A percentile compares a stretch with the other conserved stretches of the same genome.
These are phyloP conservation scores for Paedocypris sp. DNA, from an alignment of 2,113 vertebrate species.

Conservation along the genomic window DNA sequence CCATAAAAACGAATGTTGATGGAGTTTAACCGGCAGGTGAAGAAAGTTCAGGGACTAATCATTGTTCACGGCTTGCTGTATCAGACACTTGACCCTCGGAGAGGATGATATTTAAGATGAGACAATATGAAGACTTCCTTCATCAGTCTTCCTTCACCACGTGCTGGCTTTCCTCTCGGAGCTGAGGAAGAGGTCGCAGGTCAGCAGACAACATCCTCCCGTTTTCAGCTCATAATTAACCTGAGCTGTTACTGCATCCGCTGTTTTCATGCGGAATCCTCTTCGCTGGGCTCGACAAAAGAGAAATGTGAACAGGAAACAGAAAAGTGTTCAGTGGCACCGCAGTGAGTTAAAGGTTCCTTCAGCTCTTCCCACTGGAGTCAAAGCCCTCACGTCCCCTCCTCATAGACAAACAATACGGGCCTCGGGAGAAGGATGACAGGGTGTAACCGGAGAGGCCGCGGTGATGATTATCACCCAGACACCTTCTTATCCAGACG, in stretches of 20 bases:
- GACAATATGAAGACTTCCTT: constrained; percentile 25
- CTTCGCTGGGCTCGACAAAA: constrained; percentile 42
- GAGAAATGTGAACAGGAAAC: constrained; percentile 54
- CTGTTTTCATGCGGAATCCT: constrained; percentile 72
- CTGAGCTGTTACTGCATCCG: constrained; percentile 60
- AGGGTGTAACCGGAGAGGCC: background rate
- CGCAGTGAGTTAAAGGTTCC: constrained; percentile 36
- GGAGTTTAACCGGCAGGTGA: too few species aligned
- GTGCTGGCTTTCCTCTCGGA: constrained; percentile 64
- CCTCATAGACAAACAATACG: constrained; percentile 37
- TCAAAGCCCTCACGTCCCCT: constrained; percentile 25
- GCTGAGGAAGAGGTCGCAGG: constrained; percentile 57
- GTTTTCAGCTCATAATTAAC: constrained; percentile 79
- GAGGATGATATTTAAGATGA: constrained; percentile 1
- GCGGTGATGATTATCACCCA: constrained; percentile 16
- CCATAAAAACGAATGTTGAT: too few species aligned
- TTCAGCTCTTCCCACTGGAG: constrained; percentile 2
- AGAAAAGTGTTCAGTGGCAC: constrained; percentile 56
- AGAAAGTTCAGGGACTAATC: too few species aligned
- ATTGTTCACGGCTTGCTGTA: background rate
- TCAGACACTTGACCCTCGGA: background rate
- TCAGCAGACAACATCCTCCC: constrained; percentile 64
- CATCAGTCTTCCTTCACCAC: constrained; percentile 52
- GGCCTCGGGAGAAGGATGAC: background rate
- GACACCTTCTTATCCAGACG: constrained; percentile 1